phyloP scores from a whole-genome alignment of 2,113 vertebrate species.

The Garra rufa region DNA sequence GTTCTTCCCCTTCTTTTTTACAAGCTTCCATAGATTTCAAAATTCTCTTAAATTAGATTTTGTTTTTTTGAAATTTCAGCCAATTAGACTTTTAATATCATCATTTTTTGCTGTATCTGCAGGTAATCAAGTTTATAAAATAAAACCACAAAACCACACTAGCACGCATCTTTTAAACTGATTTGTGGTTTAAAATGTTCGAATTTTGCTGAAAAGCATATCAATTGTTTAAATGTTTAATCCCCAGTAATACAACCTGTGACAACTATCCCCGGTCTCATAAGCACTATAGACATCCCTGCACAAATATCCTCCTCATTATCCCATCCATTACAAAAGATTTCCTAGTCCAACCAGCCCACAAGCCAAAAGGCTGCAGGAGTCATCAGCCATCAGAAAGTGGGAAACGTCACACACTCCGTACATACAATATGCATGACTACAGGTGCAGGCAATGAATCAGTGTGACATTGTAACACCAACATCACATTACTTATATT shows the following conservation, averaged over 20 bases:
- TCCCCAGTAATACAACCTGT: not conserved
- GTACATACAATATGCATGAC: not conserved
- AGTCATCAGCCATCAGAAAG: not conserved
- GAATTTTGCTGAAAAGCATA: not conserved
- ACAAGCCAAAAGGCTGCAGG: not conserved
- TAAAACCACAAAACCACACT: no score
- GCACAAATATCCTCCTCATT: slow-evolving; percentile 3
- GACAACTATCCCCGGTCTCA: not conserved
- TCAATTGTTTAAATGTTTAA: not conserved
- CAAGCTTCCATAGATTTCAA: no score
- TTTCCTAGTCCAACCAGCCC: not conserved
- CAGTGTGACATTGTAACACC: slow-evolving; percentile 28
- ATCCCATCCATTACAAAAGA: not conserved
- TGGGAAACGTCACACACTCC: not conserved
- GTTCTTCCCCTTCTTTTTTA: no score
- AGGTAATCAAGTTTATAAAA: no score
- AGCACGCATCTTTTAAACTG: no score
- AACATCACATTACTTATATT: slow-evolving; percentile 12
- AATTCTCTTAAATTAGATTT: no score
- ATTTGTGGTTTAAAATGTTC: not conserved
- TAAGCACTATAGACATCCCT: not conserved
- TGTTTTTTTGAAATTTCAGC: no score
- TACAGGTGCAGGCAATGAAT: slow-evolving; percentile 6
- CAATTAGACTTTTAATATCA: no score
- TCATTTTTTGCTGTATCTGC: no score